Percentiles rank a stretch among this genome's conserved stretches.
These are phyloP conservation scores for Orthosia gracilis DNA, from an alignment of 2,888 invertebrate species.

Conservation along the genomic window DNA sequence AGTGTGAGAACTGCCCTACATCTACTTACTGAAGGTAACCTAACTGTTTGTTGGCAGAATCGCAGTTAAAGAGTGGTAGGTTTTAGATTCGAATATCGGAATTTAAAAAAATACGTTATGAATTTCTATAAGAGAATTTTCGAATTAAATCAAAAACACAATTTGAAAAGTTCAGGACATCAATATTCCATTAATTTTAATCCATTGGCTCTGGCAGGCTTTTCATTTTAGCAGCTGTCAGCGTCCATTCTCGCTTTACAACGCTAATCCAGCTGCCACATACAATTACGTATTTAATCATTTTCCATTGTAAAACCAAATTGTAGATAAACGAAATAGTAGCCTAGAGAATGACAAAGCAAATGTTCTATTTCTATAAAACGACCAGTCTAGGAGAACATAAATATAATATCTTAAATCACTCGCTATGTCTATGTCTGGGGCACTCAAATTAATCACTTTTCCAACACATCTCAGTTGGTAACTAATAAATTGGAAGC, in stretches of 20 bases:
- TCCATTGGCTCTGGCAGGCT: not conserved
- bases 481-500: constrained; percentile 42
- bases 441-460: not conserved
- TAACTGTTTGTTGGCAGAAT: not conserved
- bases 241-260: not conserved
- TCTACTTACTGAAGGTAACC: not conserved
- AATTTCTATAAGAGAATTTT: too few species aligned
- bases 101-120: too few species aligned
- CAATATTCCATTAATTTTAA: constrained; percentile 1
- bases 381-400: not conserved
- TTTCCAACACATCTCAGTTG: not conserved
- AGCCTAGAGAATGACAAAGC: not conserved
- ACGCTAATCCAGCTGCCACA: constrained; percentile 15
- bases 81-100: not conserved
- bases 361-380: not conserved
- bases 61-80: too few species aligned
- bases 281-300: constrained; percentile 3
- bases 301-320: not conserved
- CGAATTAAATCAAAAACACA: too few species aligned
- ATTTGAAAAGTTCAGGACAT: too few species aligned
- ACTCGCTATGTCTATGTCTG: not conserved
- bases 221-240: not conserved
- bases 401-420: not conserved
- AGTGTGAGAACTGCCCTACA: not conserved
- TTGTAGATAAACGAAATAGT: not conserved